These are phyloP conservation scores for Strigamia crassipes DNA, from an alignment of 2,888 invertebrate genomes.

Conservation along the genomic window DNA sequence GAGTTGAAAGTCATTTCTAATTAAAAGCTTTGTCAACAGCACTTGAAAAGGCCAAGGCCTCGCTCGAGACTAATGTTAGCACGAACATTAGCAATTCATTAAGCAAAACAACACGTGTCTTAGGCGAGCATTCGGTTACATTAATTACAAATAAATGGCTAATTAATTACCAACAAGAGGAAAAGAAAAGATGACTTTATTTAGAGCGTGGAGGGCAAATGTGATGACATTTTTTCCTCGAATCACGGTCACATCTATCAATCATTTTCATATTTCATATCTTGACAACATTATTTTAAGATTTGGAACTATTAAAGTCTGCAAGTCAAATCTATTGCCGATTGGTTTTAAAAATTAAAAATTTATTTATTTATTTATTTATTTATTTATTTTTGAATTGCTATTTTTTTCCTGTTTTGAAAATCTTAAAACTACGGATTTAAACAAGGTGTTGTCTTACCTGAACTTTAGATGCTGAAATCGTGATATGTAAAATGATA, in stretches of 20 bases:
- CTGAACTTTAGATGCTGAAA: background rate
- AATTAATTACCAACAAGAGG: constrained; percentile 42
- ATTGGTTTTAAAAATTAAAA: background rate
- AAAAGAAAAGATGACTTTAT: constrained; percentile 28
- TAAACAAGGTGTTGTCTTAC: background rate
- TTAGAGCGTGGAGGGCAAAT: background rate
- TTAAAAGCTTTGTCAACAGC: constrained; percentile 42
- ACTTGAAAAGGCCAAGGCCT: constrained; percentile 42
- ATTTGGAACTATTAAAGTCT: background rate
- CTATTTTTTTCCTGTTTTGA: background rate
- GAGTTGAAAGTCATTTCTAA: constrained; percentile 42
- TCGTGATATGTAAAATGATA: background rate
- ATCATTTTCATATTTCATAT: background rate
- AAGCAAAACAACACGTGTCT: constrained; percentile 42
- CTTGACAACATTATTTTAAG: background rate
- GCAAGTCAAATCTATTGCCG: too few species aligned
- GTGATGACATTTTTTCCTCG: background rate
- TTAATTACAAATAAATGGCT: constrained; percentile 42
- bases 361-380: background rate
- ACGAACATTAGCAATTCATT: constrained; percentile 42
- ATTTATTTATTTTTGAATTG: background rate
- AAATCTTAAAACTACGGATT: background rate
- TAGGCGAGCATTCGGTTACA: constrained; percentile 39
- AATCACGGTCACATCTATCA: background rate
- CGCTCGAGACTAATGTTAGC: constrained; percentile 42